phyloP scores from a whole-genome alignment of 2,888 invertebrate species.

The Allophyes oxyacanthae region DNA sequence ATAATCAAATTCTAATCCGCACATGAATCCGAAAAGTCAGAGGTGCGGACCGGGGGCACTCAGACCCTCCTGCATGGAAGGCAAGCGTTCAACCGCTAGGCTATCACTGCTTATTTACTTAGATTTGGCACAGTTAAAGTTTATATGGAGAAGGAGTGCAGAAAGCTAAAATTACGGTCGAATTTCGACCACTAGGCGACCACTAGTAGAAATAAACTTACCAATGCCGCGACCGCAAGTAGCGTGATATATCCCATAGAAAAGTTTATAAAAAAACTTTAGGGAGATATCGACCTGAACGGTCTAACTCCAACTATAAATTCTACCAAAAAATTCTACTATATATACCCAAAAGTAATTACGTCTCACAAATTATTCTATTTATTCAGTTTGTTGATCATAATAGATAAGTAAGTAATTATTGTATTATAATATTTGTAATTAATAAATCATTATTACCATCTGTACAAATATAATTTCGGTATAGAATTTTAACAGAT shows the following conservation, averaged over 20 bases:
- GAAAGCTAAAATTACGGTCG: no score
- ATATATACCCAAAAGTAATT: slow-evolving; percentile 20
- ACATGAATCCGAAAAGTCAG: no score
- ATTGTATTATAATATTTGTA: slow-evolving; percentile 18
- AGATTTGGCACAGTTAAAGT: no score
- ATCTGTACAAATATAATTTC: slow-evolving; percentile 12
- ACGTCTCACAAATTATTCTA: neutral
- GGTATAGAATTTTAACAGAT: neutral
- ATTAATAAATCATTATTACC: slow-evolving; percentile 20
- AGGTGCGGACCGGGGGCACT: no score
- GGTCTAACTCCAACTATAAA: slow-evolving; percentile 30
- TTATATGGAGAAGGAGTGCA: no score
- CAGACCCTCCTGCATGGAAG: no score
- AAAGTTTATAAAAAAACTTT: neutral
- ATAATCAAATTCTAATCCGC: no score
- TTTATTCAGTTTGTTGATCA: neutral
- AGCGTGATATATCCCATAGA: slow-evolving; percentile 19
- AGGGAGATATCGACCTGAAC: slow-evolving; percentile 4
- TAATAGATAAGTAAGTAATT: neutral
- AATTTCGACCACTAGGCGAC: no score
- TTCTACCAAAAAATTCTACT: no score
- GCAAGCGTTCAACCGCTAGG: no score
- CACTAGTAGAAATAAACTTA: slow-evolving; percentile 14
- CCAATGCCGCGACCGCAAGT: slow-evolving; percentile 7
- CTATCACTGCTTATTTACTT: no score